Evolutionary conservation across 2,888 invertebrate genomes (phyloP), one percentile per base, ranked within the genome.

Genomic region (Xestoiulus laeticollis): DNA sequence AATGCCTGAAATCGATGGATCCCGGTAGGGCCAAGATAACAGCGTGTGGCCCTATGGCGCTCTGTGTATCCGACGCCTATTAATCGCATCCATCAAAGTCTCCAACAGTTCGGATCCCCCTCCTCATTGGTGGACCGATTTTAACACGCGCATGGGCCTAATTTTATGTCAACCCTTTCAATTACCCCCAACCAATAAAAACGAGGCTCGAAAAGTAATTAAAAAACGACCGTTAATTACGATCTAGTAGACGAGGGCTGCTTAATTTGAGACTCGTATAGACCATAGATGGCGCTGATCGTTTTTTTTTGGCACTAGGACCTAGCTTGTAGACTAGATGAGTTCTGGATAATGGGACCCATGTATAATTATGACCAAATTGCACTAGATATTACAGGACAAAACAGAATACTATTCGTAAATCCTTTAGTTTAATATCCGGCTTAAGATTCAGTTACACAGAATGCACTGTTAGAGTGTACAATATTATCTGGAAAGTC

Each of bases 11-110:
- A 53, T 53, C 53, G 53, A 53, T 53, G 53, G 53, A 53, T 53
- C 53, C 53, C n/a, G 53, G 53, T 19, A 16, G n/a, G 53, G 53
- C 53, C 53, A 53, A 53, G 53, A 53, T n/a, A 53, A 5, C 53
- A 53, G 53, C 53, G 19, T 53, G 53, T 19, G 53, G 48, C 16
- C 16, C 48, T 48, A 48, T 16, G 48, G 48, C 48, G 53, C 53
- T 53, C 53, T 19, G 53, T 53, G 53, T 19, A 53, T 53, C 53
- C 53, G 19, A 53, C 53, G 53, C 53, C 53, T 53, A 53, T 53
- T 53, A 53, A 53, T 53, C 53, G 53, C 53, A 53, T 53, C 53
- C 53, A n/a, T 53, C 53, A 53, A 53, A 53, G 53, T 53, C 53
- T 19, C 53, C 53, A 19, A n/a, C 53, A 53, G 53, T 19, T 53